Conservation (phyloP, 2,113 vertebrate genomes). For the Chunga burmeisteri region DNA sequence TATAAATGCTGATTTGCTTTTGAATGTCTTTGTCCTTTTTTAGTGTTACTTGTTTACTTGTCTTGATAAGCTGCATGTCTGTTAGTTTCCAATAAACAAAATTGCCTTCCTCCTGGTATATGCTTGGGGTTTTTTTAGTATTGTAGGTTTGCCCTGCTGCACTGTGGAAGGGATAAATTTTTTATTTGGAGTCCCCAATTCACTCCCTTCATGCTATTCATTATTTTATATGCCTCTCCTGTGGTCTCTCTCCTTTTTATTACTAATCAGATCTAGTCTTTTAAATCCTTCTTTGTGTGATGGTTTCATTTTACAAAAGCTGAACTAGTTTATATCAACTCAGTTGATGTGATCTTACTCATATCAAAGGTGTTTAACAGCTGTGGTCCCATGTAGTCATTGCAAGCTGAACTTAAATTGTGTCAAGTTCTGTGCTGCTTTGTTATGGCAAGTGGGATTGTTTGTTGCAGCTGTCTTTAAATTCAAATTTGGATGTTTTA, state of each 20-base stretch:
- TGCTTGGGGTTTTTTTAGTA: neutral
- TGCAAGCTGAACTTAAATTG: constrained; percentile 9
- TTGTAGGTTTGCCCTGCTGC: neutral
- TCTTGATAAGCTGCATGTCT: neutral
- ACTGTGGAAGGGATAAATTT: neutral
- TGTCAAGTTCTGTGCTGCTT: neutral
- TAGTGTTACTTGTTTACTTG: neutral
- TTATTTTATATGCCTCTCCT: constrained; percentile 18
- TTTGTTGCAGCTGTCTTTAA: constrained; percentile 50
- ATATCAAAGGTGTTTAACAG: constrained; percentile 22
- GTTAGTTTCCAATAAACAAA: neutral
- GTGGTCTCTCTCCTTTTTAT: constrained; percentile 12
- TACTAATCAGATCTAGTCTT: constrained; percentile 33
- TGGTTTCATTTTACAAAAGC: constrained; percentile 22
- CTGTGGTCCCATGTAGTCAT: neutral
- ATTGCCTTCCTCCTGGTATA: neutral
- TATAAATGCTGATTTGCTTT: neutral
- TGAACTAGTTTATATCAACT: constrained; percentile 23
- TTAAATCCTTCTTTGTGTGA: constrained; percentile 18
- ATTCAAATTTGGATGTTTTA: constrained; percentile 55
- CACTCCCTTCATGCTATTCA: neutral
- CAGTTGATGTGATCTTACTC: neutral
- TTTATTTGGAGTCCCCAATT: neutral
- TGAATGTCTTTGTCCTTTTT: neutral
- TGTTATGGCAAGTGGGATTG: constrained; percentile 1